Conservation (phyloP, 2,888 invertebrate species). For the Chymomyza procnemis region DNA sequence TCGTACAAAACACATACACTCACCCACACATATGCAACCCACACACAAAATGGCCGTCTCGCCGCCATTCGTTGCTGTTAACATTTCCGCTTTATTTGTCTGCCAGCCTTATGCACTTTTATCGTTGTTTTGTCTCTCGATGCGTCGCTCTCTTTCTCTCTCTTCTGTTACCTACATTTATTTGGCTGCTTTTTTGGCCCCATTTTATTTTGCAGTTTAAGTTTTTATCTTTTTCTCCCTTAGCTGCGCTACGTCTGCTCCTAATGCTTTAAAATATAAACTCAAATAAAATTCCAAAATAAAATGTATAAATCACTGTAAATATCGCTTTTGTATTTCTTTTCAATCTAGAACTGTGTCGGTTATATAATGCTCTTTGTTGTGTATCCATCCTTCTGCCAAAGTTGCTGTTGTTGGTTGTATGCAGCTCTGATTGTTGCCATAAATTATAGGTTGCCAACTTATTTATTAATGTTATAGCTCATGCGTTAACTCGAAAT, state of each 20-base stretch:
- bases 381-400: conserved; percentile 3
- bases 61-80: conserved; percentile 70
- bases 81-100: conserved; percentile 67
- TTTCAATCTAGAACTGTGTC: conserved; percentile 54
- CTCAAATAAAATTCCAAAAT: conserved; percentile 67
- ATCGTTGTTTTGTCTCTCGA: neutral
- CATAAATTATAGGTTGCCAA: conserved; percentile 45
- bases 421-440: conserved; percentile 50
- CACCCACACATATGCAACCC: neutral
- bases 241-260: conserved; percentile 22
- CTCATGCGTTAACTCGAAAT: conserved; percentile 10
- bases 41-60: conserved; percentile 45
- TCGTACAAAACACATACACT: neutral
- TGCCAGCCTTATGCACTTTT: conserved; percentile 35
- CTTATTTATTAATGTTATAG: conserved; percentile 67
- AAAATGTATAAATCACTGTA: conserved; percentile 60
- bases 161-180: conserved; percentile 45
- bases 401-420: conserved; percentile 17
- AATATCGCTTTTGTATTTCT: conserved; percentile 66
- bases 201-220: conserved; percentile 41
- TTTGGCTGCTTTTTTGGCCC: conserved; percentile 11
- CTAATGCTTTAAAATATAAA: conserved; percentile 70
- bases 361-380: conserved; percentile 12
- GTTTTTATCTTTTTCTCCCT: conserved; percentile 45
- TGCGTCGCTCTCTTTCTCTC: conserved; percentile 43